These are phyloP conservation scores for Hydrophis major DNA, from an alignment of 2,797 vertebrate genomes.

Conservation along the genomic window DNA sequence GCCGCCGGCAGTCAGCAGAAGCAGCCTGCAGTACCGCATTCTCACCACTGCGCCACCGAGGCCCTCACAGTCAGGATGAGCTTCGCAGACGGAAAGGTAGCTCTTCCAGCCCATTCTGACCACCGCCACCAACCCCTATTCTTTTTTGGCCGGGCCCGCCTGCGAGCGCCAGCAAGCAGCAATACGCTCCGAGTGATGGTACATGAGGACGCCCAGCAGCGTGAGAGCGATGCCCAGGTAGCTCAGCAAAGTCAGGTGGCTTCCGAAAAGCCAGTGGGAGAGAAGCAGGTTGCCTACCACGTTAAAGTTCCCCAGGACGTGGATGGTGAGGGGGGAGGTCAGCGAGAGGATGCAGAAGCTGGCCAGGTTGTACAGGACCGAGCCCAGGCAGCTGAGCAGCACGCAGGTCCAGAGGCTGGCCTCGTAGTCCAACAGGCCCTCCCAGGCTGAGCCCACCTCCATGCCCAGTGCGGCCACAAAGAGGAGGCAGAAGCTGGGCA, in stretches of 20 bases:
- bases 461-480: conserved; percentile 81
- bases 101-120: neutral
- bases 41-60: too few species aligned
- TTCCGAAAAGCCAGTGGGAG: conserved; percentile 88
- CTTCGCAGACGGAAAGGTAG: neutral
- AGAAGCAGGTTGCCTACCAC: conserved; percentile 92
- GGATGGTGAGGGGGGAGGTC: conserved; percentile 94
- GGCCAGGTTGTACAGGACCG: conserved; percentile 94
- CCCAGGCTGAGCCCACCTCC: conserved; percentile 82
- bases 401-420: conserved; percentile 86
- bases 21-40: too few species aligned
- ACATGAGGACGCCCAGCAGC: conserved; percentile 88
- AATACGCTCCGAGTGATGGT: conserved; percentile 88
- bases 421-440: conserved; percentile 76
- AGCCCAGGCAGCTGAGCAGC: conserved; percentile 92
- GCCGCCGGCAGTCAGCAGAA: too few species aligned
- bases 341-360: conserved; percentile 92
- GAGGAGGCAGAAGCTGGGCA: conserved; percentile 94
- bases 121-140: conserved; percentile 23
- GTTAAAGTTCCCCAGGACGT: conserved; percentile 91
- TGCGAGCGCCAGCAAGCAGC: conserved; percentile 70
- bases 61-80: too few species aligned
- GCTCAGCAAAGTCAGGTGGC: conserved; percentile 83
- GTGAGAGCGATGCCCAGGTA: conserved; percentile 84
- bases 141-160: neutral